These are phyloP conservation scores for Meloidogyne exigua DNA, from an alignment of 1,140 invertebrate genomes.

Conservation along the genomic window DNA sequence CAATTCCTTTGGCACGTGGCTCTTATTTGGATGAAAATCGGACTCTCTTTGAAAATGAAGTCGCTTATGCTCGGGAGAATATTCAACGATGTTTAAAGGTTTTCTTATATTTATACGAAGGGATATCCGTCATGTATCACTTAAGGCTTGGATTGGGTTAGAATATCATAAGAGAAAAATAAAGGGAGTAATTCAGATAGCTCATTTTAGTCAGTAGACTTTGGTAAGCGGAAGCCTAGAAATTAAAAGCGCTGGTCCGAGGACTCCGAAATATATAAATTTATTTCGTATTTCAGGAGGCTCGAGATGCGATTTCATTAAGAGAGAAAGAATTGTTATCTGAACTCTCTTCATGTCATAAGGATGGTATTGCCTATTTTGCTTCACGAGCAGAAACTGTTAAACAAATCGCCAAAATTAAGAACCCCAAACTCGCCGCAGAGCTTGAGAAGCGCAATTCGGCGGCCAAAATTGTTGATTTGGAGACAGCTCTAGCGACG, in stretches of 20 bases:
- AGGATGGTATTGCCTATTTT: conserved; percentile 12
- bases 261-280: background rate
- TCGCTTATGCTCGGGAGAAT: background rate
- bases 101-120: too few relatives aligned
- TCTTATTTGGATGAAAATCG: conserved; percentile 8
- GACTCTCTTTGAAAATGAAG: conserved; percentile 11
- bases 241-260: too few relatives aligned
- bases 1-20: background rate
- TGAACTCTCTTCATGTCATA: conserved; percentile 20
- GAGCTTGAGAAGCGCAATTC: conserved; percentile 24
- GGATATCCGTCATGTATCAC: too few relatives aligned
- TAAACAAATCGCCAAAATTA: conserved; percentile 8
- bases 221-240: too few relatives aligned
- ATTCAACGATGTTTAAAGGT: conserved; percentile 22
- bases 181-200: too few relatives aligned
- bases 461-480: conserved; percentile 21
- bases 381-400: background rate
- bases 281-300: conserved; percentile 16
- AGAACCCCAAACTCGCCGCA: conserved; percentile 3
- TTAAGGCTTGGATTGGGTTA: too few relatives aligned
- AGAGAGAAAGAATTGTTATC: conserved; percentile 39
- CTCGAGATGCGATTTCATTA: conserved; percentile 21
- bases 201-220: too few relatives aligned
- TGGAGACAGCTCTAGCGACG: conserved; percentile 18
- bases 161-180: too few relatives aligned